Conservation (phyloP, 1,140 invertebrate genomes). For the Gryon sp. region DNA sequence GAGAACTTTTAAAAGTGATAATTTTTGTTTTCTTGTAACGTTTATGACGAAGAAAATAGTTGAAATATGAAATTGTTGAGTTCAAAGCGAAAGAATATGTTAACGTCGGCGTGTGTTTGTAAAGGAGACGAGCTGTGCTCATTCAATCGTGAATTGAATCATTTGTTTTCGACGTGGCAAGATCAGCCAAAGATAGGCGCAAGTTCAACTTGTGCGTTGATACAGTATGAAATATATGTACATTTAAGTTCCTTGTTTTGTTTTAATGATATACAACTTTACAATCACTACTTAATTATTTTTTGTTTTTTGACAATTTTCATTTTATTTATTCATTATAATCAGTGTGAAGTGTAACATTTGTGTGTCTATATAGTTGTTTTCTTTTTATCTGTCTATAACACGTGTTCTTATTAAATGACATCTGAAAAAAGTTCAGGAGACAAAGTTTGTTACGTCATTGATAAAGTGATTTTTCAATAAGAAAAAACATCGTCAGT, state of each 20-base stretch:
- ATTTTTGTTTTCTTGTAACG: no score
- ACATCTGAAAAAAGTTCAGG: constrained; percentile 34
- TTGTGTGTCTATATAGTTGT: constrained; percentile 45
- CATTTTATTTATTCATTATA: no score
- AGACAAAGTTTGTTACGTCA: constrained; percentile 46
- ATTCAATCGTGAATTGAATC: constrained; percentile 3
- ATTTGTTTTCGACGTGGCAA: constrained; percentile 55
- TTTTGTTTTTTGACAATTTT: no score
- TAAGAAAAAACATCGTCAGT: constrained; percentile 58
- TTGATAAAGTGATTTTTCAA: constrained; percentile 45
- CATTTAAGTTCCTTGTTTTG: no score
- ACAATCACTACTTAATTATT: neutral
- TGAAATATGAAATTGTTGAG: no score
- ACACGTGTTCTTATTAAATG: constrained; percentile 50
- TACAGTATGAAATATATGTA: constrained; percentile 54
- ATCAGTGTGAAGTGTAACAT: no score
- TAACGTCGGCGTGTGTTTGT: no score
- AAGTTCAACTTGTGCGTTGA: constrained; percentile 55
- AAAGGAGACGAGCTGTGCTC: neutral
- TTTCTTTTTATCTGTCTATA: no score
- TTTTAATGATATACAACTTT: constrained; percentile 14
- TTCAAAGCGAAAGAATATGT: no score
- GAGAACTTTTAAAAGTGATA: no score
- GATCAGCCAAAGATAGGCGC: constrained; percentile 58
- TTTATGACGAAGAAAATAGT: no score